Base-by-base conservation (phyloP, 2,797 vertebrate genomes). In the Tiaroga cobitis region DNA sequence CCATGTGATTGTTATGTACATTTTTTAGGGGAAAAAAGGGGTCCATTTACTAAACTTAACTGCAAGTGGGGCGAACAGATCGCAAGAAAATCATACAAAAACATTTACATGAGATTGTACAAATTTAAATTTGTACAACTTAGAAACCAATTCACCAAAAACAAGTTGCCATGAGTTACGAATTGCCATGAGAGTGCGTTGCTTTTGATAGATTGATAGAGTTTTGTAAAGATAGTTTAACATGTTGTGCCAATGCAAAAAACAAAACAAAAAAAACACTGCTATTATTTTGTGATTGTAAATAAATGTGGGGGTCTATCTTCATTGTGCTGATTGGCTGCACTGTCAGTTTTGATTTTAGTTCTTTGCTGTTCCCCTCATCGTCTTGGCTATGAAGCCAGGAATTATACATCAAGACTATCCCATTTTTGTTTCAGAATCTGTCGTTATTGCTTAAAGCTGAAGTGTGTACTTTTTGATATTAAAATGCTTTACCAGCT, bases 211-310 rank as follows among this genome's bases (percentile, higher is more conserved):
- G 51, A 54, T 54, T 54, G 19, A 8, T n/a, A 56, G 19, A 84
- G 85, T 87, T 86, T 83, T 88, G 39, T 73, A 43, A 65, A 54
- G 82, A 73, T 46, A 81, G 83, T 83, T 77, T n/a, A 83, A 72
- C 32, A 54, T 29, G 77, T 65, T 83, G 77, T 39, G 65, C 41
- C 70, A 75, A 69, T 87, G 82, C 70, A 85, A 81, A 75, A 80
- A 83, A 78, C 78, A 61, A 81, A 78, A 81, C 54, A 68, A 16
- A 69, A 65, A 63, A 65, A 56, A 49, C 68, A 72, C 19, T 89
- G 88, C 72, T 84, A n/a, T 34, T 15, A 85, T 83, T 84, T 80
- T 72, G 68, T 84, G 70, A 88, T 83, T 90, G 85, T 85, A 83
- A 83, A 89, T 88, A 59, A 88, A 21, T 63, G 4, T 39, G 72